Percentiles rank a stretch among this genome's conserved stretches.
Evolutionary conservation across 2,888 invertebrate genomes (phyloP).

Genomic region (Nezara viridula): DNA sequence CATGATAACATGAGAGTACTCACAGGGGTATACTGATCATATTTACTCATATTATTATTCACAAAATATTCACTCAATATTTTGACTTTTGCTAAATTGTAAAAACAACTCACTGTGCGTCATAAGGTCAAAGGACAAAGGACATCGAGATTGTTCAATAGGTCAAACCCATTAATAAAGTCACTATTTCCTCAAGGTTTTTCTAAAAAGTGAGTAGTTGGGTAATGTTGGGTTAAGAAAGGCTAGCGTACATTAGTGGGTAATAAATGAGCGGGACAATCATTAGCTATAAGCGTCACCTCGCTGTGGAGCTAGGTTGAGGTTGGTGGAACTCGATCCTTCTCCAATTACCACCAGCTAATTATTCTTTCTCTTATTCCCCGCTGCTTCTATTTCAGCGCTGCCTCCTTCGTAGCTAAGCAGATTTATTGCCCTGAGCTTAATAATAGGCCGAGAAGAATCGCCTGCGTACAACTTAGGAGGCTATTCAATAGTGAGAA

Average conservation of each 20-base stretch:
- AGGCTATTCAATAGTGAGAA: background rate
- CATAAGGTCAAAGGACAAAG: background rate
- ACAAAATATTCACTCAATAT: too few species aligned
- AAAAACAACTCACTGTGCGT: too few species aligned
- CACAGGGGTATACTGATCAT: too few species aligned
- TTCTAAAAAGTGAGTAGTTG: background rate
- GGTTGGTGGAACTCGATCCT: background rate
- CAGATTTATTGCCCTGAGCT: background rate
- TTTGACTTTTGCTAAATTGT: too few species aligned
- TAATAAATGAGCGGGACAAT: background rate
- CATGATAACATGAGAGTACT: too few species aligned
- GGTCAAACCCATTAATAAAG: background rate
- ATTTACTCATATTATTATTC: too few species aligned
- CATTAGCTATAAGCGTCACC: too few species aligned
- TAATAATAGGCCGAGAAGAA: background rate
- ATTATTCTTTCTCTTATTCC: conserved; percentile 32
- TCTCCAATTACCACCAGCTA: background rate
- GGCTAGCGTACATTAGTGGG: background rate
- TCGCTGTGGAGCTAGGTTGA: too few species aligned
- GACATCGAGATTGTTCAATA: background rate
- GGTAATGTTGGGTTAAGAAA: background rate
- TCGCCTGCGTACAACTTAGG: background rate
- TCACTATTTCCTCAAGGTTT: background rate
- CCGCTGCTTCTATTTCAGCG: background rate
- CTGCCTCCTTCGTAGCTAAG: background rate